Base-by-base conservation (phyloP, 1,140 invertebrate species). In the Oreohelix idahoensis region DNA sequence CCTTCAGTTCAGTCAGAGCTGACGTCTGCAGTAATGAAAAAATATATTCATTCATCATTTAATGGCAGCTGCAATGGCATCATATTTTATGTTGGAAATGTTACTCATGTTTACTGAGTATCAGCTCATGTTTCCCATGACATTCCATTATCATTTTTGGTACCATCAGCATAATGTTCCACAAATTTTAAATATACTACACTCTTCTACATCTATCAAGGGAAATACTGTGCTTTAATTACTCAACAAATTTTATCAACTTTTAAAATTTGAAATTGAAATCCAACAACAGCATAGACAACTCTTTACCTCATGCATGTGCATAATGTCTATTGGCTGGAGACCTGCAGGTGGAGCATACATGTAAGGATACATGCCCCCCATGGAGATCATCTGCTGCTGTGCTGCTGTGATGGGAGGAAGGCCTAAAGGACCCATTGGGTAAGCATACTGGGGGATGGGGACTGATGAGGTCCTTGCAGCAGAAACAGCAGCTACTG, bases 1-100 rank as follows among this genome's bases (percentile, higher is more conserved):
- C 91, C 58, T 87, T 85, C 51, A 92, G 83, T 69, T 92, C 91
- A 42, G 87, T 69, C 32, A 39, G 10, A 26, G 74, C 84, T 45
- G 86, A 71, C 5, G 63, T 73, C 80, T 84, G 45, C 13, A 35
- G 13, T 8, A 15, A 23, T 15, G 20, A 23, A n/a, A 58, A 58
- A 58, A n/a, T 23, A 58, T 11, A 58, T 23, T 10, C 4, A 58
- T 58, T 4, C 53, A 58, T 58, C 23, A 45, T 8, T 45, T 45
- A 45, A n/a, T n/a, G n/a, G n/a, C n/a, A n/a, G n/a, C n/a, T n/a
- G n/a, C n/a, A n/a, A n/a, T n/a, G n/a, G n/a, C n/a, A n/a, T n/a
- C n/a, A n/a, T n/a, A n/a, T n/a, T n/a, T n/a, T n/a, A n/a, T n/a
- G n/a, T n/a, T n/a, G n/a, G n/a, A n/a, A n/a, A n/a, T n/a, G n/a